These are phyloP conservation scores for Halcyon senegalensis DNA, from an alignment of 2,113 vertebrate genomes.

Conservation along the genomic window DNA sequence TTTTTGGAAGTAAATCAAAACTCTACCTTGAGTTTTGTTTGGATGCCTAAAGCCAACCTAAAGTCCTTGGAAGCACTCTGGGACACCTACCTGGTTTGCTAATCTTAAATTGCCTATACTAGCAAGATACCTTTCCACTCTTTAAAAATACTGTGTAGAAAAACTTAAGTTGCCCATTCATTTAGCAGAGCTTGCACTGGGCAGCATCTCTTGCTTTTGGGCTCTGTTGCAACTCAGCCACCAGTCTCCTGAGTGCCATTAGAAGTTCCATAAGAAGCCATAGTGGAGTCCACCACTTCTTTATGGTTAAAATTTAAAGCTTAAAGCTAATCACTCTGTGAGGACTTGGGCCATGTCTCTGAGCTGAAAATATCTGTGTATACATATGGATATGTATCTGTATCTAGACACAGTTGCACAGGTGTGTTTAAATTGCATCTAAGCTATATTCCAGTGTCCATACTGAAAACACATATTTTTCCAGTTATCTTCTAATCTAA, in stretches of 20 bases:
- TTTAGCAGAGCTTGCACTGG: background rate
- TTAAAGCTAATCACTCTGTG: background rate
- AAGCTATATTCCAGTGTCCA: background rate
- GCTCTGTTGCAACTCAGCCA: background rate
- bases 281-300: background rate
- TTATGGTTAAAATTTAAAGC: background rate
- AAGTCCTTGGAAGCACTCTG: background rate
- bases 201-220: background rate
- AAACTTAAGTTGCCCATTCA: background rate
- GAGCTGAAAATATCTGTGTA: background rate
- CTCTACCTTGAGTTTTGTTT: background rate
- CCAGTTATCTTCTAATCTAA: background rate
- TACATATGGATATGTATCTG: background rate
- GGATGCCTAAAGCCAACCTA: background rate
- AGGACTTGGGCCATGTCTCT: background rate
- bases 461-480: background rate
- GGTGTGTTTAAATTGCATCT: background rate
- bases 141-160: background rate
- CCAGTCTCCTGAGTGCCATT: background rate
- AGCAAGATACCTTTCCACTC: background rate
- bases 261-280: background rate
- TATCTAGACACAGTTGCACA: background rate
- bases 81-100: background rate
- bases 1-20: background rate
- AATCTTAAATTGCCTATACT: background rate